Conservation (phyloP, 2,888 invertebrate genomes). For the Zaprionus obscuricornis region DNA sequence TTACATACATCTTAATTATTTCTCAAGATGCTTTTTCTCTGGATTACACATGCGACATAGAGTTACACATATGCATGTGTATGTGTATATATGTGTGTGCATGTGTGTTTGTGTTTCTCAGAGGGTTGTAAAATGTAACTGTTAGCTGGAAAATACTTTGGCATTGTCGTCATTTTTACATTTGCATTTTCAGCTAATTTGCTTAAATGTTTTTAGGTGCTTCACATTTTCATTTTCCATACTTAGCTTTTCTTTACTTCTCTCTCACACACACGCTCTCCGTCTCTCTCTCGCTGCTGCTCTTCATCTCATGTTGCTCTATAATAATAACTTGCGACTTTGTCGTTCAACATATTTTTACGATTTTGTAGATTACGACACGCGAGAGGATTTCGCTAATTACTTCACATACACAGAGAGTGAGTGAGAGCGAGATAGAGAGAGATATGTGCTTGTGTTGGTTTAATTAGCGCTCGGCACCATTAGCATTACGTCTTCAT, state of each 20-base stretch:
- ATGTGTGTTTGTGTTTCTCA: constrained; percentile 20
- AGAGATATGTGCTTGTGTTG: constrained; percentile 22
- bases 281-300: not conserved
- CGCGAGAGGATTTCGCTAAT: constrained; percentile 70
- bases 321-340: constrained; percentile 74
- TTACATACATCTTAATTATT: constrained; percentile 83
- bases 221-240: constrained; percentile 9
- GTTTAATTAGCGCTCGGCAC: constrained; percentile 65
- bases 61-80: constrained; percentile 9
- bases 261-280: not conserved
- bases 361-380: constrained; percentile 68
- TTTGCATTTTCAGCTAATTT: constrained; percentile 79
- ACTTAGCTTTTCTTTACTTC: not conserved
- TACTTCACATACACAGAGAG: constrained; percentile 48
- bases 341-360: constrained; percentile 74
- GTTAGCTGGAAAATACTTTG: constrained; percentile 49
- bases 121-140: constrained; percentile 70
- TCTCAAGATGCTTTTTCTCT: constrained; percentile 78
- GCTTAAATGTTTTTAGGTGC: constrained; percentile 73
- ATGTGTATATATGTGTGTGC: not conserved
- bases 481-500: constrained; percentile 65
- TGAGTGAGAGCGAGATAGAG: not conserved
- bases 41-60: constrained; percentile 61
- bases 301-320: constrained; percentile 34
- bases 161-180: constrained; percentile 75